Evolutionary conservation across 2,888 invertebrate species (phyloP), one percentile per base, ranked within the genome.

Genomic region (Synanthedon tipuliformis): DNA sequence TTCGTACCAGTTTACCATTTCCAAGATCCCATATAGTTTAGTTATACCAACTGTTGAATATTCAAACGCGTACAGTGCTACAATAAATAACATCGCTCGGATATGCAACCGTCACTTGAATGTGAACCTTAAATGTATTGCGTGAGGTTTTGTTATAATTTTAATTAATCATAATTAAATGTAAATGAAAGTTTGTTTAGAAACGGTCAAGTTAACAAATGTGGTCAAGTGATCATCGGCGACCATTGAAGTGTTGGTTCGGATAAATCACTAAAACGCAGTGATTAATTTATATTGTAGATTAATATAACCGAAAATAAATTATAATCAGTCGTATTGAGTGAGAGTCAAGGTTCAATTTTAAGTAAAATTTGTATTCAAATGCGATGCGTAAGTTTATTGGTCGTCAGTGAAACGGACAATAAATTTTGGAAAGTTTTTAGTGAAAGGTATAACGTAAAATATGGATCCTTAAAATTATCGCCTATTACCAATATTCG

Each of bases 381-480:
- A 34, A 34, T 10, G 10, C 34, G n/a, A 45, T 13, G 45, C 45
- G n/a, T 45, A 45, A 12, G 45, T 45, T 75, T 78, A 75, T 77
- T 73, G 64, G 69, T 57, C 63, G 58, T 73, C 69, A 67, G 45
- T 45, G n/a, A n/a, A n/a, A 45, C 55, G 62, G 64, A 72, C 68
- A 68, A 68, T 76, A 70, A 77, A 76, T 76, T 16, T 77, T 71
- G 69, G 73, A 80, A 78, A 79, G 78, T 73, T 64, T 34, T 34
- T 65, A 54, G 61, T 60, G 60, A 62, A 60, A 61, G 63, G 55
- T 56, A n/a, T n/a, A 45, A 15, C 8, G 13, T 45, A 45, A 45
- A 45, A 45, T 45, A 45, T 45, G n/a, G 45, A 13, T 45, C 12
- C 45, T 45, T 45, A 15, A 45, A n/a, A 12, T 45, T 45, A 34